phyloP scores from a whole-genome alignment of 2,888 invertebrate species.

The Raillietiella orientalis region DNA sequence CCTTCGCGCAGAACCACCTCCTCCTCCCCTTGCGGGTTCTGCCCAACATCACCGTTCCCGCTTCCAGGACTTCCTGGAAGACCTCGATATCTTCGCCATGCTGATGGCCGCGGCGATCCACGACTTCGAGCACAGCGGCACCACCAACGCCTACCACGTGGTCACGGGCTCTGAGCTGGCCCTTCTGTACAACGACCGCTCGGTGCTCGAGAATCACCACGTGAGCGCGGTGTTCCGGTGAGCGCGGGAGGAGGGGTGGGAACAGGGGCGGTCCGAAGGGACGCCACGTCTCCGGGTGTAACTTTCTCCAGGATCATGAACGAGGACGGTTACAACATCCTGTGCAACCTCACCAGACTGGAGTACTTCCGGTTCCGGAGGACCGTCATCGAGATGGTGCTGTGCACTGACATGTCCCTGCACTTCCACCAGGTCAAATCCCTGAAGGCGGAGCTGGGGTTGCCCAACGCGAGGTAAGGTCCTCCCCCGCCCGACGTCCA shows the following conservation, averaged over 20 bases:
- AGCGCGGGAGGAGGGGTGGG: too few species aligned
- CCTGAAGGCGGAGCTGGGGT: too few species aligned
- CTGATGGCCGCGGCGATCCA: neutral
- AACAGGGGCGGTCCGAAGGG: too few species aligned
- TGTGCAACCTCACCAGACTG: neutral
- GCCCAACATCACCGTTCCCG: too few species aligned
- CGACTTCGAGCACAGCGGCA: neutral
- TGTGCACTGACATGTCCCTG: neutral
- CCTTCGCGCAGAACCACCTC: too few species aligned
- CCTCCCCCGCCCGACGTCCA: neutral
- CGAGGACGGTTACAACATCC: neutral
- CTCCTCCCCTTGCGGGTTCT: too few species aligned
- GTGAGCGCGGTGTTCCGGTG: neutral
- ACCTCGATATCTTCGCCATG: neutral
- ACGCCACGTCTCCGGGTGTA: too few species aligned
- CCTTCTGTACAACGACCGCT: neutral
- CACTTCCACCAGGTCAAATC: neutral
- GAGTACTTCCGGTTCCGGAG: neutral
- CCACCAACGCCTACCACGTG: neutral
- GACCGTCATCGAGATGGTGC: neutral
- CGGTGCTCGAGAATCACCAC: neutral
- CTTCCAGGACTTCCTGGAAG: too few species aligned
- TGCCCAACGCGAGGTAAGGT: neutral
- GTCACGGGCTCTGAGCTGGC: neutral
- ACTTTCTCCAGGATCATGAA: neutral